Base-by-base conservation (phyloP, 1,140 invertebrate genomes). In the Drosophila kohkoa region DNA sequence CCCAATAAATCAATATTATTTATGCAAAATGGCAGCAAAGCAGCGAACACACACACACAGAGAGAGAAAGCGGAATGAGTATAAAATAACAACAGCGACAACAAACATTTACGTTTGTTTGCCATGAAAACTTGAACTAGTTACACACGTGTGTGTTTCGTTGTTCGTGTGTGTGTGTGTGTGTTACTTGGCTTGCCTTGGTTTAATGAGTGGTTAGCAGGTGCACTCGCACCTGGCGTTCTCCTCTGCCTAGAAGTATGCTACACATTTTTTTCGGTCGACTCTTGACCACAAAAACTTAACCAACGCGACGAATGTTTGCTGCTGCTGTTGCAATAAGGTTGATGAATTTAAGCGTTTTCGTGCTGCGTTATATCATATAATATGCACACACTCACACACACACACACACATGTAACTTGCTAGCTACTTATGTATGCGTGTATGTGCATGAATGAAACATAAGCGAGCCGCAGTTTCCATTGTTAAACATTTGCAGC, bases 1-100 rank as follows among this genome's bases (percentile, higher is more conserved):
- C 48, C 75, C 83, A 80, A 87, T 88, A 87, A 87, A 87, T 87
- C 82, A 88, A 87, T 87, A 87, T 87, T 88, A 87, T 87, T 87
- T 87, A 87, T 87, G 83, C 83, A 88, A 86, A 86, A 86, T 68
- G 77, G 60, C 76, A 74, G 59, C 71, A 72, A 79, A 46, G 64
- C 54, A 46, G 64, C 54, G 3, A 45, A 55, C 45, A 65, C 25
- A 25, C 20, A 25, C 20, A 25, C 20, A 25, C 2, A 20, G 2
- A 20, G 2, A 25, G 20, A 25, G 20, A 55, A 30, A 35, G 30
- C 30, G 32, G 38, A 65, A 35, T 46, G 15, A 32, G 28, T 25
- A 57, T 15, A 74, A 46, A 72, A 38, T 7, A 67, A 59, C 25
- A 25, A 66, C 35, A 46, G 41, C 55, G 11, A 55, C 48, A 67